Evolutionary conservation across 2,797 vertebrate genomes (phyloP).

Genomic region (Xenops minutus): DNA sequence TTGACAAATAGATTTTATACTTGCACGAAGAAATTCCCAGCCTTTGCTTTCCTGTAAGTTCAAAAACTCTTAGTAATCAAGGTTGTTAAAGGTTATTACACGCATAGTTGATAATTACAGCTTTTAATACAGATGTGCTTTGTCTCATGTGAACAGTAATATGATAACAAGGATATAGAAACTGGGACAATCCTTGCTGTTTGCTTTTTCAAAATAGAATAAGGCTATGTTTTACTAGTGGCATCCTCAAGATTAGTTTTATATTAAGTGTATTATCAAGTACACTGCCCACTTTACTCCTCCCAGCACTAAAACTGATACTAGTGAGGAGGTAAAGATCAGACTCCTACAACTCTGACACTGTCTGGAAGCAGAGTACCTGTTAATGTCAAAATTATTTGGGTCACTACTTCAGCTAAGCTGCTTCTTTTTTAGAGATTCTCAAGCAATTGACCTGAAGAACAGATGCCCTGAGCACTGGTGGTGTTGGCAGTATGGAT

Average conservation of each 20-base stretch:
- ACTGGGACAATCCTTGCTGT: background rate
- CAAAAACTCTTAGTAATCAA: background rate
- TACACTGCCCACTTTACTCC: background rate
- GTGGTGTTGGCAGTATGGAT: slow-evolving; percentile 69
- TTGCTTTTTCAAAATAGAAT: background rate
- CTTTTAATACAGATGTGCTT: background rate
- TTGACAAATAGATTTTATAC: background rate
- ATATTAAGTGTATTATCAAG: background rate
- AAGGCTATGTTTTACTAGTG: background rate
- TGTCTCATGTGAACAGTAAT: background rate
- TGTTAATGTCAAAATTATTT: slow-evolving; percentile 55
- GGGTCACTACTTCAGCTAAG: slow-evolving; percentile 11
- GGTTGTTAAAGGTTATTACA: background rate
- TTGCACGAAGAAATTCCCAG: background rate
- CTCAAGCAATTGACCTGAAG: background rate
- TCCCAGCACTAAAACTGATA: background rate
- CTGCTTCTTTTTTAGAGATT: slow-evolving; percentile 21
- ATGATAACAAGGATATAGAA: background rate
- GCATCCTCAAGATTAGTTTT: background rate
- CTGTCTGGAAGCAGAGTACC: slow-evolving; percentile 30
- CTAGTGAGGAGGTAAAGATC: background rate
- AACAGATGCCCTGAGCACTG: slow-evolving; percentile 58
- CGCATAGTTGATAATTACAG: background rate
- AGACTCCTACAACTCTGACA: background rate
- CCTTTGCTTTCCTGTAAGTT: background rate